A percentile compares a stretch with the other conserved stretches of the same genome.
phyloP scores from a whole-genome alignment of 2,113 vertebrate species.

The Rynchops niger region DNA sequence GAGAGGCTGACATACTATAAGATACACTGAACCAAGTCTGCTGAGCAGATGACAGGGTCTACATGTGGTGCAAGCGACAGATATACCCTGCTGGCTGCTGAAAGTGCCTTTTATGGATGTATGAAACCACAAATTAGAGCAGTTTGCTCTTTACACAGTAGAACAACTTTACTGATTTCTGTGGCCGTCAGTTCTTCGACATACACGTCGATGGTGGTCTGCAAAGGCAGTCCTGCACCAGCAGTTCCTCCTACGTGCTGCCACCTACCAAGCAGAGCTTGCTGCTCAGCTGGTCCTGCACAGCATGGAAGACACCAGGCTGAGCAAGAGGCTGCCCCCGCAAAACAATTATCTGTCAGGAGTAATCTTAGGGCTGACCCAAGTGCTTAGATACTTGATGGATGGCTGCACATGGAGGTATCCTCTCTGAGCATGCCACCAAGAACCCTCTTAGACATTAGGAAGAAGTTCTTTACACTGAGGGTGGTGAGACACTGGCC shows the following conservation, averaged over 20 bases:
- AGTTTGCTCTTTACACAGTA: neutral
- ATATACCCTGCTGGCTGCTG: neutral
- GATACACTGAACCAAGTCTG: neutral
- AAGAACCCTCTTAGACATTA: neutral
- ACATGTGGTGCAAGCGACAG: neutral
- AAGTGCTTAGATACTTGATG: neutral
- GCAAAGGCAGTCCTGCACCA: neutral
- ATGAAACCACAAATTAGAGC: neutral
- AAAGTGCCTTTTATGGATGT: neutral
- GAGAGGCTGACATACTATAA: neutral
- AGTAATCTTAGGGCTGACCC: neutral
- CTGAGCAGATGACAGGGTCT: neutral
- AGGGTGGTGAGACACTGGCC: too few species aligned
- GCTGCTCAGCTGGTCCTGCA: neutral
- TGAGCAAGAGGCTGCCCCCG: neutral
- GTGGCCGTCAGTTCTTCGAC: neutral
- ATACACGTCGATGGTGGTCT: fast-evolving
- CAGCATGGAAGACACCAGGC: fast-evolving
- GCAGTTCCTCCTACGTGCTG: fast-evolving
- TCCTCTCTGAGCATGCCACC: neutral
- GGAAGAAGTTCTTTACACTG: too few species aligned
- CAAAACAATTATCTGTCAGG: neutral
- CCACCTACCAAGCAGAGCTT: too few species aligned
- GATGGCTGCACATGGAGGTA: neutral
- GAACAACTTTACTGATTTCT: neutral